These are phyloP conservation scores for Mesocentrotus franciscanus DNA, from an alignment of 53 echinoderm and acorn worm species.

Conservation along the genomic window DNA sequence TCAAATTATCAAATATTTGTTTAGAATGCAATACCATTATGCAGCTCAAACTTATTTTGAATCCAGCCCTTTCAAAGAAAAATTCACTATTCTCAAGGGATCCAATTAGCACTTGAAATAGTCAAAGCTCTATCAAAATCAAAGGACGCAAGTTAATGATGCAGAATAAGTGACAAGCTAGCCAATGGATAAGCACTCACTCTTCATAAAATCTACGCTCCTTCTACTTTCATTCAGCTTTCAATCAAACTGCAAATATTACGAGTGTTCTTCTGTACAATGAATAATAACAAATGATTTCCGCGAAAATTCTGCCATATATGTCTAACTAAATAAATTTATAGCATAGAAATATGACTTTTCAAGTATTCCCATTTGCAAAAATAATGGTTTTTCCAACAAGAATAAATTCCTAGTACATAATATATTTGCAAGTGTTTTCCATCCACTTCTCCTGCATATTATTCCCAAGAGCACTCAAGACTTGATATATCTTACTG, in stretches of 20 bases:
- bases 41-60: not conserved
- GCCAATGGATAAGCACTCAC: not conserved
- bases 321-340: not conserved
- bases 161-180: not conserved
- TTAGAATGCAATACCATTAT: not conserved
- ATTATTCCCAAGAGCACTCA: not conserved
- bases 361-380: not conserved
- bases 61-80: not conserved
- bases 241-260: not conserved
- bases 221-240: not conserved
- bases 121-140: not conserved
- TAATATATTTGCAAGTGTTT: not conserved
- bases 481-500: not conserved
- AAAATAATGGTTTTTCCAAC: not conserved
- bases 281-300: not conserved
- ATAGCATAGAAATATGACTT: not conserved
- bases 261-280: not conserved
- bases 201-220: not conserved
- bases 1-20: not conserved
- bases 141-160: not conserved
- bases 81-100: not conserved
- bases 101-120: conserved; percentile 46
- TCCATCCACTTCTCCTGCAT: not conserved
- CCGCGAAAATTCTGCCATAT: not conserved
- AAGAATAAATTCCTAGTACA: not conserved